phyloP scores from a whole-genome alignment of 2,888 invertebrate species.

The Apamea anceps region DNA sequence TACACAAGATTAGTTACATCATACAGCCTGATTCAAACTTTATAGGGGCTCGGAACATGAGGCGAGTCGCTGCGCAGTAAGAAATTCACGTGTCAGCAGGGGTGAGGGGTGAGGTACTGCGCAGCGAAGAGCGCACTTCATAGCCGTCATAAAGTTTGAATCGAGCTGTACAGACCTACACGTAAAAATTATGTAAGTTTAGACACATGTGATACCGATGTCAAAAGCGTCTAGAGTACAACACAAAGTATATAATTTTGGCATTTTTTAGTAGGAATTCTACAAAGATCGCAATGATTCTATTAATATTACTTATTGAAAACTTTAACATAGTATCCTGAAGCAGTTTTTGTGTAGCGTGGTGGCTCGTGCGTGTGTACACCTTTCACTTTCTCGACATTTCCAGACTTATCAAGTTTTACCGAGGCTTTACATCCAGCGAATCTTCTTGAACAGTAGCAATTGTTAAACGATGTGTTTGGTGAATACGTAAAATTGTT shows the following conservation, averaged over 20 bases:
- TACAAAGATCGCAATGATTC: background rate
- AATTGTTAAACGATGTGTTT: background rate
- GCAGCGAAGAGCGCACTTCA: no score
- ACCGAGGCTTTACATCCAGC: slow-evolving; percentile 42
- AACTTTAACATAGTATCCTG: slow-evolving; percentile 21
- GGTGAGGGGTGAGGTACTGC: no score
- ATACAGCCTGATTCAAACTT: no score
- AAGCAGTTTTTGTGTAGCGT: background rate
- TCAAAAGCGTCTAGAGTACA: background rate
- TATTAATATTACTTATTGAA: background rate
- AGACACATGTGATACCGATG: background rate
- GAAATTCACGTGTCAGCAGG: no score
- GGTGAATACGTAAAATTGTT: slow-evolving; percentile 33
- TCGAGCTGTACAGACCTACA: no score
- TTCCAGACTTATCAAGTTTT: slow-evolving; percentile 22
- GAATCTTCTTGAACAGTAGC: slow-evolving; percentile 24
- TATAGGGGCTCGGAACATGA: no score
- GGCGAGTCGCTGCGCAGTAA: no score
- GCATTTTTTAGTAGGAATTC: background rate
- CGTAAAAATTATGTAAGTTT: background rate
- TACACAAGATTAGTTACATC: background rate
- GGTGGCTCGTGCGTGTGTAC: slow-evolving; percentile 29
- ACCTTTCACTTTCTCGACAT: slow-evolving; percentile 9
- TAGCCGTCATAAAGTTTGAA: no score
- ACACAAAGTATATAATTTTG: background rate